phyloP scores from a whole-genome alignment of 1,140 invertebrate genomes.

The Aphaenogaster ashmeadi region DNA sequence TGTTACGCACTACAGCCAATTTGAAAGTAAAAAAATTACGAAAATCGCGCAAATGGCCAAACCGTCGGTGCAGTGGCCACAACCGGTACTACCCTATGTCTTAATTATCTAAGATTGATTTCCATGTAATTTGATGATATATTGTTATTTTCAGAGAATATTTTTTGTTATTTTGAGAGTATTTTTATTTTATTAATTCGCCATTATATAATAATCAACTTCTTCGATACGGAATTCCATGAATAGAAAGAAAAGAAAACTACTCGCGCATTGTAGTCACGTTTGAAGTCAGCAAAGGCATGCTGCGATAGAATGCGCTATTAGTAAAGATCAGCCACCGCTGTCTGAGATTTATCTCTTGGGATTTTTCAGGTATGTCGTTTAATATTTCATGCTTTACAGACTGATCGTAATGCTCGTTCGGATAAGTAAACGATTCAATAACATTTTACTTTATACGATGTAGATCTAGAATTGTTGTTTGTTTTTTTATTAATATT shows the following conservation, averaged over 20 bases:
- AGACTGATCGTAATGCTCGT: neutral
- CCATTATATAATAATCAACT: neutral
- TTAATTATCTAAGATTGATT: neutral
- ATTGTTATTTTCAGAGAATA: neutral
- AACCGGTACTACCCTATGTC: no score
- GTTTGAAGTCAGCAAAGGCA: slow-evolving; percentile 33
- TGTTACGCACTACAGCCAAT: no score
- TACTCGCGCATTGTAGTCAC: slow-evolving; percentile 41
- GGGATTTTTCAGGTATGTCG: slow-evolving; percentile 38
- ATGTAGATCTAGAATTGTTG: slow-evolving; percentile 1
- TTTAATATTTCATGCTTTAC: slow-evolving; percentile 59
- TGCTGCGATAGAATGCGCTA: slow-evolving; percentile 46
- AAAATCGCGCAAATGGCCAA: no score
- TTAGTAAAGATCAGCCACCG: slow-evolving; percentile 42
- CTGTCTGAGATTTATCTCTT: slow-evolving; percentile 34
- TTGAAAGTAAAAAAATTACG: no score
- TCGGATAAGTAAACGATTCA: slow-evolving; percentile 21
- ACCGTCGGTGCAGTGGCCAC: no score
- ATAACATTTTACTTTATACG: slow-evolving; percentile 11
- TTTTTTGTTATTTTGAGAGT: neutral
- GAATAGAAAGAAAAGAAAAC: slow-evolving; percentile 9
- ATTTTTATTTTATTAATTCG: neutral
- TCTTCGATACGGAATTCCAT: slow-evolving; percentile 8
- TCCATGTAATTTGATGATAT: neutral
- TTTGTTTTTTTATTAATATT: neutral